These are phyloP conservation scores for Eonycteris spelaea DNA, from an alignment of 2,113 vertebrate genomes.

Conservation along the genomic window DNA sequence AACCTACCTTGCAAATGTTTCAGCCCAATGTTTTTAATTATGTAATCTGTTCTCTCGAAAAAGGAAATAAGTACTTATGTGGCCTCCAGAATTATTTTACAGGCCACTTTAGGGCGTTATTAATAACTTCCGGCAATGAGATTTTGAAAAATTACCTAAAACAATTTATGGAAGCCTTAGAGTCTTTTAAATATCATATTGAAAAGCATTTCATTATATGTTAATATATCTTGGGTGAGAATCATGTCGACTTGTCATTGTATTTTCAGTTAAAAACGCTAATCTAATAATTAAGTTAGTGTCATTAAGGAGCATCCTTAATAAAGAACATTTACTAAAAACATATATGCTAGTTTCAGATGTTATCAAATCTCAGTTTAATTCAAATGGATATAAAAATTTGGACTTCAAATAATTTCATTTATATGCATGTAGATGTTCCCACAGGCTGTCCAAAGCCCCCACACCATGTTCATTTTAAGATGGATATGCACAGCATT, in stretches of 20 bases:
- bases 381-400: neutral
- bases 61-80: neutral
- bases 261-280: neutral
- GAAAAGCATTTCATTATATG: neutral
- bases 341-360: neutral
- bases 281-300: neutral
- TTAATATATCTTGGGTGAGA: neutral
- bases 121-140: neutral
- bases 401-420: neutral
- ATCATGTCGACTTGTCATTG: neutral
- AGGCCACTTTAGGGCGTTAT: neutral
- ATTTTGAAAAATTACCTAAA: neutral
- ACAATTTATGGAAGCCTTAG: neutral
- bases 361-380: neutral
- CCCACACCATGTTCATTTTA: conserved; percentile 18
- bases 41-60: conserved; percentile 15
- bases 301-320: neutral
- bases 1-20: conserved; percentile 24
- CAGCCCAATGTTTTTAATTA: neutral
- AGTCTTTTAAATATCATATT: neutral
- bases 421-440: neutral
- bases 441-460: neutral
- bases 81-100: neutral
- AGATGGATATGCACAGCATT: neutral
- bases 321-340: neutral